Base-by-base conservation (phyloP, 2,113 vertebrate genomes). In the Polypterus senegalus region DNA sequence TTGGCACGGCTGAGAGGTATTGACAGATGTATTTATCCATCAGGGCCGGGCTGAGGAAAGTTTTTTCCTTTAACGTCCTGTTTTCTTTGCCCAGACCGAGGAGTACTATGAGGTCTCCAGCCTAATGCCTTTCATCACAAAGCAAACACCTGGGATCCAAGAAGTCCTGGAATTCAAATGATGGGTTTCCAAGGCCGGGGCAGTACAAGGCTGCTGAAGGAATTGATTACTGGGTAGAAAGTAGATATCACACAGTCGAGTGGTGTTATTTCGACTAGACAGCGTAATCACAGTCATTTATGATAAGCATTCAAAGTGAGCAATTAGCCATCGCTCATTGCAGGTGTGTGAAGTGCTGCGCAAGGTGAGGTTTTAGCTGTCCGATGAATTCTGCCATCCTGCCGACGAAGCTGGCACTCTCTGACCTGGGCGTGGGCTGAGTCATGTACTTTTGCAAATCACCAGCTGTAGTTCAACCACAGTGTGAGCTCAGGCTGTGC, bases 271-370 rank as follows among this genome's bases (percentile, higher is more conserved):
- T 44, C 4, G n/a, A 27, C 56, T 7, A 27, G 56, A 57, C 56
- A 57, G 4, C 9, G 9, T 57, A 57, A 57, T 57, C 56, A 57
- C 56, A 57, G n/a, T 44, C 27, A 57, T 3, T 27, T 57, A 27
- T 57, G n/a, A 57, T 57, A 45, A 45, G 56, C 27, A 57, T 57
- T 57, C 56, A 57, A 57, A 57, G 56, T 45, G 56, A 57, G 56
- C 27, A 44, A 57, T 57, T 57, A 57, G 56, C 27, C 27, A 7
- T 44, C 9, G 27, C n/a, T 57, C 46, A 44, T 57, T 57, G 56
- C 56, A 57, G 56, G 56, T 57, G 56, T 57, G 56, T 57, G 43
- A 27, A 44, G 27, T 44, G 5, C 56, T 57, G 3, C 46, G 11
- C 10, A 9, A 57, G 56, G 3, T 57, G n/a, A 57, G 11, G 11